A percentile compares a stretch with the other conserved stretches of the same genome.
Conservation (phyloP, 2,113 vertebrate genomes). For the Malurus elegans region DNA sequence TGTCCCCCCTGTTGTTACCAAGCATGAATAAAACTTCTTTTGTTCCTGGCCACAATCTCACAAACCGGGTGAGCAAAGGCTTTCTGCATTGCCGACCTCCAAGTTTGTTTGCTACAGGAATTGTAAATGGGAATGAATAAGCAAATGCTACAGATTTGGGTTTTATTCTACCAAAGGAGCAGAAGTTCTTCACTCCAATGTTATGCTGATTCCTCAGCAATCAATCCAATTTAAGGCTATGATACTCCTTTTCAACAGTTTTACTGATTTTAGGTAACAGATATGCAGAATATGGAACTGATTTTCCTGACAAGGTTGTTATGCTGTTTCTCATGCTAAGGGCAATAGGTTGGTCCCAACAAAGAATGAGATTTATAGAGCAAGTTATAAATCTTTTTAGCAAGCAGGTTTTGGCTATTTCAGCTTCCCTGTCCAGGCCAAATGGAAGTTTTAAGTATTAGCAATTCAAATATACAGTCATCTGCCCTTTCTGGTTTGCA, state of each 20-base stretch:
- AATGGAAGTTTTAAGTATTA: neutral
- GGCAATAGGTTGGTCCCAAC: neutral
- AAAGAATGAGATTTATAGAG: neutral
- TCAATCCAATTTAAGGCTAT: neutral
- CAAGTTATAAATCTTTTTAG: neutral
- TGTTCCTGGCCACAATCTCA: neutral
- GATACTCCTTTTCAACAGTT: neutral
- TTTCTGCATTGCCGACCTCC: neutral
- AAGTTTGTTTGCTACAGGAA: neutral
- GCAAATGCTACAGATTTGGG: neutral
- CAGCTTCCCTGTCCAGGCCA: neutral
- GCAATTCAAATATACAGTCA: neutral
- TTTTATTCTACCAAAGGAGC: neutral
- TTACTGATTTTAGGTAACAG: neutral
- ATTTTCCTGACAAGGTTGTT: neutral
- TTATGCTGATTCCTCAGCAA: neutral
- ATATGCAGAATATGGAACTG: neutral
- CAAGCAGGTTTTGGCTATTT: neutral
- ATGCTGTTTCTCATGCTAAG: fast-evolving
- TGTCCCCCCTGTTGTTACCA: neutral
- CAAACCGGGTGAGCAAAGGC: neutral
- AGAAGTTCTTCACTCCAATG: neutral
- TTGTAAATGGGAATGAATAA: neutral
- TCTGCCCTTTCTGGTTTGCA: neutral
- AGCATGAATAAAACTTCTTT: neutral